Percentiles rank a stretch among this genome's conserved stretches.
Evolutionary conservation across 2,113 vertebrate species (phyloP).

Genomic region (Salminus brasiliensis): DNA sequence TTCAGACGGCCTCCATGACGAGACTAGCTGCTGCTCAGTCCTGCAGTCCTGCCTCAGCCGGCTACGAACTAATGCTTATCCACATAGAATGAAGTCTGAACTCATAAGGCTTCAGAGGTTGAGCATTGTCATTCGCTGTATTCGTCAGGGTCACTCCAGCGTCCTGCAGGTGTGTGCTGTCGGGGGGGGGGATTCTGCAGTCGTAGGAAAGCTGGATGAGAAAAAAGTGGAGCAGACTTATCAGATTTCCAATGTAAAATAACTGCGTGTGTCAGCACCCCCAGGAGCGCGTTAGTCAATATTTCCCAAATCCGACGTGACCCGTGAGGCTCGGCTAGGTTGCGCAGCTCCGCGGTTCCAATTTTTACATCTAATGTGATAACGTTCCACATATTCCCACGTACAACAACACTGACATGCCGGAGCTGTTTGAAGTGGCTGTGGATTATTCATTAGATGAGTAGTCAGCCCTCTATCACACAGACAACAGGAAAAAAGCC

Average conservation of each 20-base stretch:
- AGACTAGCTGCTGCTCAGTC: constrained; percentile 3
- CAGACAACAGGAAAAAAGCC: neutral
- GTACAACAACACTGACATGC: neutral
- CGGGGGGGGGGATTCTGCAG: neutral
- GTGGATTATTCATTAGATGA: constrained; percentile 42
- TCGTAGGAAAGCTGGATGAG: neutral
- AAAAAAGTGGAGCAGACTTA: neutral
- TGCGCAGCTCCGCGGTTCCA: neutral
- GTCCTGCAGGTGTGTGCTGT: neutral
- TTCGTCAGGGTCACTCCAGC: neutral
- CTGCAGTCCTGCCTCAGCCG: neutral
- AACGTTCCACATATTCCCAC: neutral
- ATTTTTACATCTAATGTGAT: constrained; percentile 23
- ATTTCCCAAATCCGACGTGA: neutral
- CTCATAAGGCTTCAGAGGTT: too few species aligned
- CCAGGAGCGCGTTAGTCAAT: neutral
- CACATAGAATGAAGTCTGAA: neutral
- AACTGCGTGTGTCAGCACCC: neutral
- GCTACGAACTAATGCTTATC: neutral
- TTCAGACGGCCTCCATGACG: neutral
- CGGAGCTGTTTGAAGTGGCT: constrained; percentile 8
- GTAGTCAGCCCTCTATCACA: constrained; percentile 32
- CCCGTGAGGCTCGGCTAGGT: neutral
- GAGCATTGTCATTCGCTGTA: neutral
- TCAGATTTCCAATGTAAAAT: constrained; percentile 10